These are phyloP conservation scores for Shargacucullia verbasci DNA, from an alignment of 2,888 invertebrate genomes.

Conservation along the genomic window DNA sequence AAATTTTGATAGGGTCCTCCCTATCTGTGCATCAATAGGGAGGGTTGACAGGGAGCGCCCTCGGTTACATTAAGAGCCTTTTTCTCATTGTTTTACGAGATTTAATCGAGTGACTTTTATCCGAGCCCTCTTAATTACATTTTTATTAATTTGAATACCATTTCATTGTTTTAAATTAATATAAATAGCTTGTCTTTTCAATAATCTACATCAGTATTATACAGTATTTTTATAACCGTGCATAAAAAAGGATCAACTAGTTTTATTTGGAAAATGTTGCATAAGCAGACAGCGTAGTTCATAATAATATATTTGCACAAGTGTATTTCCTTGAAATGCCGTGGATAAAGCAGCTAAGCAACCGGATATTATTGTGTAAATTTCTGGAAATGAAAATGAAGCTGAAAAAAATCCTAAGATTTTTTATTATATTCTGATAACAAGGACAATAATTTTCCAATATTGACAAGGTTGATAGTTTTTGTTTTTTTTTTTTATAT, in stretches of 20 bases:
- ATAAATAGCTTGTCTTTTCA: conserved; percentile 16
- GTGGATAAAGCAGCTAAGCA: too few species aligned
- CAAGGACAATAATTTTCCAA: too few species aligned
- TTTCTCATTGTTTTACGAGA: conserved; percentile 67
- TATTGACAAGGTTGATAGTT: too few species aligned
- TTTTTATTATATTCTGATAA: too few species aligned
- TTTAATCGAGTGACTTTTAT: conserved; percentile 65
- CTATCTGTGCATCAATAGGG: conserved; percentile 71
- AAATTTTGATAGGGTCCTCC: conserved; percentile 71
- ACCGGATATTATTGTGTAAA: too few species aligned
- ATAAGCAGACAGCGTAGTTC: background rate
- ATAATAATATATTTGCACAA: background rate
- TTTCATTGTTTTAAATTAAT: conserved; percentile 43
- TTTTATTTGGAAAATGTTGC: too few species aligned
- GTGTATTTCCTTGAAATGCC: too few species aligned
- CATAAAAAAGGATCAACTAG: background rate
- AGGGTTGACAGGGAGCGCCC: conserved; percentile 63
- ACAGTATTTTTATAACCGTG: conserved; percentile 4
- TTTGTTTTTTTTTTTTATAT: too few species aligned
- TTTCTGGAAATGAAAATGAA: conserved; percentile 2
- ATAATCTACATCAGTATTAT: background rate
- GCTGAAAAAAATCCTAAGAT: too few species aligned
- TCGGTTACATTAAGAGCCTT: conserved; percentile 64
- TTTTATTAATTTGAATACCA: conserved; percentile 59
- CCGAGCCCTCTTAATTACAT: conserved; percentile 50